phyloP scores from a whole-genome alignment of 2,888 invertebrate genomes.

The Protophormia terraenovae region DNA sequence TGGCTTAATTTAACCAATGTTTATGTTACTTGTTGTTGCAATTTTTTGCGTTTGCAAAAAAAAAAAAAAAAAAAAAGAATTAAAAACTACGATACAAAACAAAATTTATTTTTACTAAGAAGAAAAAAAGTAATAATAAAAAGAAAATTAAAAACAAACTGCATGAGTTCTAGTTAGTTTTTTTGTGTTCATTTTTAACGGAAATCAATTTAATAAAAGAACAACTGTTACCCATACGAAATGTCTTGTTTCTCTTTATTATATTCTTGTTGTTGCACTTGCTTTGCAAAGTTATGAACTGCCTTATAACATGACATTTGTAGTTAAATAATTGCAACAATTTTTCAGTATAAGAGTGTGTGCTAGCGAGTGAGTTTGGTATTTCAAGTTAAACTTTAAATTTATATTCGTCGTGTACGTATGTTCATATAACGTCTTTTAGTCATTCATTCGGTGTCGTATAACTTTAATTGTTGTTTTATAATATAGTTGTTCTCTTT shows the following conservation, averaged over 20 bases:
- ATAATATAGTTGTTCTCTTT: slow-evolving; percentile 9
- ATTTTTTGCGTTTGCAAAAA: background rate
- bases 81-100: background rate
- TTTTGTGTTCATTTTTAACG: slow-evolving; percentile 21
- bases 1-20: slow-evolving; percentile 65
- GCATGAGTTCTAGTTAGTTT: slow-evolving; percentile 27
- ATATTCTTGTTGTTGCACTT: background rate
- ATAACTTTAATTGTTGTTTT: slow-evolving; percentile 29
- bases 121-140: slow-evolving; percentile 23
- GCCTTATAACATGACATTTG: slow-evolving; percentile 63
- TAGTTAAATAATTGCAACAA: slow-evolving; percentile 50
- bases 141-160: background rate
- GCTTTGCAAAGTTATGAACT: slow-evolving; percentile 62
- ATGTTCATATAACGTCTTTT: slow-evolving; percentile 7
- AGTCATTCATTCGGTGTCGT: slow-evolving; percentile 26
- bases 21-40: slow-evolving; percentile 46
- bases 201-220: slow-evolving; percentile 66
- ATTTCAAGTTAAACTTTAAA: slow-evolving; percentile 46
- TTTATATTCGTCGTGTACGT: slow-evolving; percentile 23
- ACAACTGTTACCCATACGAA: slow-evolving; percentile 39
- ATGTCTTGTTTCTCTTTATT: slow-evolving; percentile 30
- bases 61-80: background rate
- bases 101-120: slow-evolving; percentile 1
- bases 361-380: background rate
- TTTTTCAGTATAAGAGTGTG: background rate